Base-by-base conservation (phyloP, 1,140 invertebrate genomes). In the Drosophila nasuta region DNA sequence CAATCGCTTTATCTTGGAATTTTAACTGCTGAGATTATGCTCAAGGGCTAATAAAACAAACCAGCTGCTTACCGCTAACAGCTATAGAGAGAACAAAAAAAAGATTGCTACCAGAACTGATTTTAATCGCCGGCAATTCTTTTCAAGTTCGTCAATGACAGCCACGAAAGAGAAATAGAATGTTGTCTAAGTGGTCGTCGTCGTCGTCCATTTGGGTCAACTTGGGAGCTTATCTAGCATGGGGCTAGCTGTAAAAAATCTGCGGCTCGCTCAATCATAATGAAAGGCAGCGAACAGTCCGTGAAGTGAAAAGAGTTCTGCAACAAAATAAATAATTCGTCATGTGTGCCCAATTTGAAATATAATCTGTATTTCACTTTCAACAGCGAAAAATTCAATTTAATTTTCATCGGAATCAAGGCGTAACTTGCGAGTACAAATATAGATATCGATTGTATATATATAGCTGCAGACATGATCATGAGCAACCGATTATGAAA, bases 401-500 rank as follows among this genome's bases (percentile, higher is more conserved):
- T n/a, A 73, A 54, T 74, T 74, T 79, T 77, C 52, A 73, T 28
- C 73, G 57, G 67, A 72, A 67, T 64, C 41, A 62, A 72, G 38
- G 57, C 48, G 51, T 54, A 54, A 48, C 17, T 13, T 49, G 60
- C 60, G 43, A 72, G 38, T 30, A 73, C 60, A 65, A 65, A 58
- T 43, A 65, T 17, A 67, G 41, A 35, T 54, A 25, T 63, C 56
- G 10, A 17, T 15, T 33, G 20, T 49, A 52, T 49, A 25, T 45
- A 63, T 30, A 45, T 35, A 69, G 48, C 56, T 46, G 38, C 48
- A 63, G 20, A 58, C 38, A 77, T 56, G 43, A 25, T 25, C 20
- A 25, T 25, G 20, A 25, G 28, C 60, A 64, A 43, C 67, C 60
- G 60, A 75, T 78, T 82, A 75, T 75, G 46, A 82, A 75, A 75